These are phyloP conservation scores for Heliothis subflexa DNA, from an alignment of 1,140 invertebrate genomes.

Conservation along the genomic window DNA sequence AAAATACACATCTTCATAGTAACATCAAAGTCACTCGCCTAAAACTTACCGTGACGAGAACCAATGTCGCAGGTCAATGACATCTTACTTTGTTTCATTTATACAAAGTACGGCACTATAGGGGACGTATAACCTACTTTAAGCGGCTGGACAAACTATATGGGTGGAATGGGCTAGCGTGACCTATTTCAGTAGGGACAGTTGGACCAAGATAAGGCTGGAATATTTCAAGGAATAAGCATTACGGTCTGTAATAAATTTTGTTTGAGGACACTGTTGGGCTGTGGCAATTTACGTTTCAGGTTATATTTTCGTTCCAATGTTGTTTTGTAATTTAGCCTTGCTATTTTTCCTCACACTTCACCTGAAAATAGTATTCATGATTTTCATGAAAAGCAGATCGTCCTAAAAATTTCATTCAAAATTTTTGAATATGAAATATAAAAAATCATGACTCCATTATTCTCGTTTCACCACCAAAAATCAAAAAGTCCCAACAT, in stretches of 20 bases:
- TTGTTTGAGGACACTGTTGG: too few relatives aligned
- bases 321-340: too few relatives aligned
- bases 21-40: neutral
- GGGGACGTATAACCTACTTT: conserved; percentile 31
- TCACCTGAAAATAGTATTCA: too few relatives aligned
- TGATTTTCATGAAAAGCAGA: too few relatives aligned
- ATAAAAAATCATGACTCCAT: conserved; percentile 4
- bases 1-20: neutral
- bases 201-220: neutral
- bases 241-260: neutral
- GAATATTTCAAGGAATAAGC: neutral
- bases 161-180: conserved; percentile 17
- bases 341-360: too few relatives aligned
- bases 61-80: conserved; percentile 30
- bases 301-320: too few relatives aligned
- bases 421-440: conserved; percentile 12
- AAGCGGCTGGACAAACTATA: neutral
- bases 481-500: conserved; percentile 31
- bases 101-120: conserved; percentile 9
- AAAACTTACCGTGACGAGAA: conserved; percentile 21
- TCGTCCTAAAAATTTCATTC: neutral
- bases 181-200: conserved; percentile 14
- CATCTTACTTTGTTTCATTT: conserved; percentile 9
- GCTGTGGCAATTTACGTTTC: too few relatives aligned
- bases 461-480: conserved; percentile 3